Percentiles rank a stretch among this genome's conserved stretches.
Evolutionary conservation across 2,113 vertebrate genomes (phyloP).

Genomic region (Agelaius phoeniceus): DNA sequence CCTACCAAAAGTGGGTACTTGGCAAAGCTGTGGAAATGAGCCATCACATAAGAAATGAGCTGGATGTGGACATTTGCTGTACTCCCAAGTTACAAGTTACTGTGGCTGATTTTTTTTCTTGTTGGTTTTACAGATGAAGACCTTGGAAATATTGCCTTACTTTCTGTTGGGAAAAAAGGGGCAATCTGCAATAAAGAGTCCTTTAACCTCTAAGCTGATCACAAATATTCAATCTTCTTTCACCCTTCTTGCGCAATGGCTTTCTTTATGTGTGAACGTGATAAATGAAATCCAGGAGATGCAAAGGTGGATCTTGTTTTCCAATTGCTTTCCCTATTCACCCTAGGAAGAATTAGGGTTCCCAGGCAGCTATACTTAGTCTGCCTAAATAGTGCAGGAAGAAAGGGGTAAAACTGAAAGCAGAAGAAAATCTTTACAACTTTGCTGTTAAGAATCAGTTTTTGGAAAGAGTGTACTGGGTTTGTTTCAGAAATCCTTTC

Average conservation of each 20-base stretch:
- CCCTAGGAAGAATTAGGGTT: background rate
- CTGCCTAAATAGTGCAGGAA: background rate
- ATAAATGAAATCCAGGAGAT: background rate
- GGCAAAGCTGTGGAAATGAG: background rate
- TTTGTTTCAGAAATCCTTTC: background rate
- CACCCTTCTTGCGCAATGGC: background rate
- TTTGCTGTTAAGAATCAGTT: background rate
- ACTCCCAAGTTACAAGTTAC: background rate
- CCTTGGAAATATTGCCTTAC: background rate
- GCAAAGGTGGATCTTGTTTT: background rate
- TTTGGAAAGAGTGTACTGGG: background rate
- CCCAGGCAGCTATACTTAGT: background rate
- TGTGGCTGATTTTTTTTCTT: background rate
- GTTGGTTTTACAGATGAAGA: background rate
- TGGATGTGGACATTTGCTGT: background rate
- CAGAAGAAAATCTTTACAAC: background rate
- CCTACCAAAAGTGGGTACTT: background rate
- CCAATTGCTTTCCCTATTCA: fast-evolving
- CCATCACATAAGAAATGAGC: background rate
- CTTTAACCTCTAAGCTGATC: background rate
- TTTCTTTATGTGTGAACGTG: background rate
- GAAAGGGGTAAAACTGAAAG: background rate
- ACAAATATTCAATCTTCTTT: background rate
- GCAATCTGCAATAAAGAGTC: background rate
- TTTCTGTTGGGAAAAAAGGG: background rate